Conservation (phyloP, 64 coral and sea anemone genomes). For the Orbicella faveolata region DNA sequence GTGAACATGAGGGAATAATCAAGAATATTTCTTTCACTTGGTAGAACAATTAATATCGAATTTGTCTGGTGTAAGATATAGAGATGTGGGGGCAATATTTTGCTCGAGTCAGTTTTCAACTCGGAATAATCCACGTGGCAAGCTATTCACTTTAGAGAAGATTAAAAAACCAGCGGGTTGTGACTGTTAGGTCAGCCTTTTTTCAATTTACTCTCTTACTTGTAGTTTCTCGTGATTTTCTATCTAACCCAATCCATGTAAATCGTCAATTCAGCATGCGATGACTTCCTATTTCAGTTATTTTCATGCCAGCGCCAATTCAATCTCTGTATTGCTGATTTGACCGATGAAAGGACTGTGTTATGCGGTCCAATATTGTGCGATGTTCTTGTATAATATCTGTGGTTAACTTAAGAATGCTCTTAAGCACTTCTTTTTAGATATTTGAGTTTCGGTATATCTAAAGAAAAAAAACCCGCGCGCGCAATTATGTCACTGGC, state of each 20-base stretch:
- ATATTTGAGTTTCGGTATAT: no score
- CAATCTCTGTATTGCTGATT: not conserved
- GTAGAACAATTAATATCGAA: not conserved
- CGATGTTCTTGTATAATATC: not conserved
- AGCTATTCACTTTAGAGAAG: no score
- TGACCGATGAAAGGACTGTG: not conserved
- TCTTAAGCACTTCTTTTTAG: not conserved
- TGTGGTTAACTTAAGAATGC: not conserved
- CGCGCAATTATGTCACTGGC: not conserved
- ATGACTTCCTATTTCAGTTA: not conserved
- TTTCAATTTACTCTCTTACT: no score
- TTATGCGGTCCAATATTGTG: not conserved
- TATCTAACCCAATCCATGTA: no score
- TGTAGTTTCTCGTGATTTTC: no score
- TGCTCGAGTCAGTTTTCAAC: not conserved
- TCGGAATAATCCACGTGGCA: not conserved
- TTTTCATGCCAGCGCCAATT: not conserved
- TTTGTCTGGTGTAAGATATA: not conserved
- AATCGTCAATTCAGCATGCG: not conserved
- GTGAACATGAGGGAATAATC: not conserved
- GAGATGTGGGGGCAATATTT: not conserved
- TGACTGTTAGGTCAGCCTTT: no score
- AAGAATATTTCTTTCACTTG: not conserved
- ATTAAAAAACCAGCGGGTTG: no score
- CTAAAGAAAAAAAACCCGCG: no score